These are phyloP conservation scores for Heteromyza rotundicornis DNA, from an alignment of 2,888 invertebrate species.

Conservation along the genomic window DNA sequence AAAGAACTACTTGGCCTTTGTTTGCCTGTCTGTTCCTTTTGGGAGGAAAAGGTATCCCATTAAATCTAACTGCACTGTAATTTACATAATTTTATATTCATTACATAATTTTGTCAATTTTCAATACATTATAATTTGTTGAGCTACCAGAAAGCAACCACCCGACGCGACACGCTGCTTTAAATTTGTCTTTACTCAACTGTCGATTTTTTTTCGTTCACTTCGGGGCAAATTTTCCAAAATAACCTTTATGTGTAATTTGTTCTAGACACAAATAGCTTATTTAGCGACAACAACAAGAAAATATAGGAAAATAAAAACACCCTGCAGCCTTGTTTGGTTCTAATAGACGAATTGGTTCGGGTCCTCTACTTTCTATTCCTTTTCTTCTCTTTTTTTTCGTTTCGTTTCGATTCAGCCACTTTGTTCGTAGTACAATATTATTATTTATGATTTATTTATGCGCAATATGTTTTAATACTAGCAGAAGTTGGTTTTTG, in stretches of 20 bases:
- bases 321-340: constrained; percentile 27
- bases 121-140: constrained; percentile 57
- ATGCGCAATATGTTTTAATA: constrained; percentile 55
- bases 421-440: constrained; percentile 21
- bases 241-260: neutral
- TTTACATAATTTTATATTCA: constrained; percentile 61
- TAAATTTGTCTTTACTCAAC: neutral
- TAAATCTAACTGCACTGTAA: constrained; percentile 59
- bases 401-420: neutral
- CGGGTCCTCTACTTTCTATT: neutral
- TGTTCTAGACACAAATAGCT: constrained; percentile 11
- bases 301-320: too few species aligned
- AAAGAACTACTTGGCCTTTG: neutral
- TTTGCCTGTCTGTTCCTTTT: constrained; percentile 6
- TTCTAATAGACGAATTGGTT: neutral
- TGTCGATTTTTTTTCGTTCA: neutral
- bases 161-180: neutral
- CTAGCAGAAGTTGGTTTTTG: constrained; percentile 22
- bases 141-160: constrained; percentile 22
- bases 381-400: neutral
- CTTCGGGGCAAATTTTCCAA: neutral
- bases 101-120: constrained; percentile 61
- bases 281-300: constrained; percentile 21
- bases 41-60: constrained; percentile 46
- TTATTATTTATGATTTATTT: constrained; percentile 52